Base-by-base conservation (phyloP, 2,888 invertebrate species). In the Gastracanthus pulcherrimus region DNA sequence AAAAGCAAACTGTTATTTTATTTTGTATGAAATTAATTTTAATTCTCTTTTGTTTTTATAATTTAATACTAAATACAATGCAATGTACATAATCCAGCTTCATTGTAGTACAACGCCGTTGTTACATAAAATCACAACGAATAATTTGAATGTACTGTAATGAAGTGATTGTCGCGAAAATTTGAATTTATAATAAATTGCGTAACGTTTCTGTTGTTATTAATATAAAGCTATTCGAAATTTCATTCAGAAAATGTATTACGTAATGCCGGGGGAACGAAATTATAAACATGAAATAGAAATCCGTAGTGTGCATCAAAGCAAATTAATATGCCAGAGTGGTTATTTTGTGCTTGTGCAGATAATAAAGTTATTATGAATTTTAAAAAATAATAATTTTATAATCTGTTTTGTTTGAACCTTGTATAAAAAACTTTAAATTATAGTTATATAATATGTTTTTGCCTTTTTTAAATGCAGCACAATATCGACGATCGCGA, bases 151-250 rank as follows among this genome's bases (percentile, higher is more conserved):
- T 51, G n/a, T 31, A 45, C 0, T 62, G 31, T 51, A 19, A 41
- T 36, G 16, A 51, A 71, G 26, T 66, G 71, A 66, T 71, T 72
- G 58, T 23, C 16, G 31, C 60, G 51, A 51, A 78, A 71, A 64
- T 78, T 29, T 71, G 4, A 78, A 71, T 71, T 69, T 34, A 60
- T 48, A 34, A 69, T 45, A 76, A 67, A 67, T 55, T 76, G 29
- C 9, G n/a, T n/a, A 45, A 45, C n/a, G n/a, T n/a, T n/a, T n/a
- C n/a, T n/a, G n/a, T 16, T 38, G 5, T 26, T 38, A 3, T 55
- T 64, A 51, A 41, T 62, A 48, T 19, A 34, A 74, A 31, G 34
- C 19, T 38, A 11, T 75, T 51, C 11, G 26, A 36, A 51, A 51
- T 26, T 64, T 75, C 9, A 51, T 23, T 19, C 34, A 23, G n/a